Evolutionary conservation across 53 echinoderm and acorn worm species (phyloP), one percentile per base, ranked within the genome.

Genomic region (Echinarachnius parma): DNA sequence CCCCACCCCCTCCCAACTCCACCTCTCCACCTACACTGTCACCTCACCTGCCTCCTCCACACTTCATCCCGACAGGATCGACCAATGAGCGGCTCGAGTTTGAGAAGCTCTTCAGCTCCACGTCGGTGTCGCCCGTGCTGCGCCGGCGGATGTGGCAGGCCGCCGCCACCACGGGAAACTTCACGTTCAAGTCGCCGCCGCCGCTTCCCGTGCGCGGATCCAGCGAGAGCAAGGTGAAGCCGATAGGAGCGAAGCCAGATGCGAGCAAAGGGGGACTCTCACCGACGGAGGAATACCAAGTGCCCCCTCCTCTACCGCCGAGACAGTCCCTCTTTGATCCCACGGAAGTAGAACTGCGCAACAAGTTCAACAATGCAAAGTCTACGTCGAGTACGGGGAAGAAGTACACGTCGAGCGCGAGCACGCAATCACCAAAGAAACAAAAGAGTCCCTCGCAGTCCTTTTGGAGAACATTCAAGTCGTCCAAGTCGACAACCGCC

Each of bases 231-330:
- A 69, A 69, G 33, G 13, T 26, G 3, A 69, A 50, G 33, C 53
- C 50, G 10, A 53, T 25, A 24, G 22, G 31, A 24, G 21, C 53
- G 11, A 69, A 69, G 9, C 52, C 31, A 24, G 70, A 69, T 10
- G 22, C 26, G 4, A 11, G 53, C 34, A 69, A 69, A 23, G 53
- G 34, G 37, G 32, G 32, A 21, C 37, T 37, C 15, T 33, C 70
- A 34, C 19, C 53, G 24, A 4, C 31, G 11, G 70, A 69, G 35
- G 66, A 66, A n/a, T 34, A 53, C 53, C 67, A 64, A 26, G 47
- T 81, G 26, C 84, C 92, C 9, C 87, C 92, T 21, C 92, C 92
- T 48, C 48, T 87, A 4, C 87, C 92, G n/a, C 87, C 92, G 0
- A 80, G 92, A 25, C 88, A 92, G 32, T 65, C 75, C 8, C 55